These are phyloP conservation scores for Pristionchus pacificus DNA, from an alignment of 1,140 invertebrate genomes.

Conservation along the genomic window DNA sequence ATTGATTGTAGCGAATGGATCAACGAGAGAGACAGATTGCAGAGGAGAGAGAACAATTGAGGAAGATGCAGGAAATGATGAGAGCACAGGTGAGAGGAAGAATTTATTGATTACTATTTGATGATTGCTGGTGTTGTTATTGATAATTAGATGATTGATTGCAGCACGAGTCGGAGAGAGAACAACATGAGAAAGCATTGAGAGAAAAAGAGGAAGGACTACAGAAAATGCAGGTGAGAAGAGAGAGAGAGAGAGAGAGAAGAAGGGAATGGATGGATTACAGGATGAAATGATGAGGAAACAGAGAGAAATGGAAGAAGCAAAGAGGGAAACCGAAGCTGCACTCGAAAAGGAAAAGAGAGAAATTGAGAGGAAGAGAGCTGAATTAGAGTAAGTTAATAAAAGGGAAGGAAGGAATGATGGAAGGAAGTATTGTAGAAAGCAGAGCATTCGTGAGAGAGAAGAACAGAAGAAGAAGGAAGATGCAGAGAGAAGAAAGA, in stretches of 20 bases:
- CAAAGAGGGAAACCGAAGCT: neutral
- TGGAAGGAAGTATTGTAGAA: too few species aligned
- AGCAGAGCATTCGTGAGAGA: too few species aligned
- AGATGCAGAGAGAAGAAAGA: too few species aligned
- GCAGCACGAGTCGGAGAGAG: too few species aligned
- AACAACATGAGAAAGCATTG: neutral
- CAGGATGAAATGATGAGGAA: neutral
- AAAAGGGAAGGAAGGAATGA: too few species aligned
- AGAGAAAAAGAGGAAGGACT: too few species aligned
- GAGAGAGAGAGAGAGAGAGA: neutral
- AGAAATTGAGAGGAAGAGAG: neutral
- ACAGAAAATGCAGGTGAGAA: neutral
- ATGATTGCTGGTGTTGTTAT: too few species aligned
- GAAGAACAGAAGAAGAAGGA: too few species aligned
- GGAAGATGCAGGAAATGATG: neutral
- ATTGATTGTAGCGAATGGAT: neutral
- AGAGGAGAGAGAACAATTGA: too few species aligned
- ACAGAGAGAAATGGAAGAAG: neutral
- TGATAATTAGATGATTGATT: too few species aligned
- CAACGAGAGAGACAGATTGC: neutral
- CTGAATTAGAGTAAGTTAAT: neutral
- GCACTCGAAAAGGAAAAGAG: neutral
- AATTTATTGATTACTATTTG: too few species aligned
- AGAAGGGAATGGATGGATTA: neutral
- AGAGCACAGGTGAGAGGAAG: neutral